Base-by-base conservation (phyloP, 2,113 vertebrate genomes). In the Myanophis thanlyinensis region DNA sequence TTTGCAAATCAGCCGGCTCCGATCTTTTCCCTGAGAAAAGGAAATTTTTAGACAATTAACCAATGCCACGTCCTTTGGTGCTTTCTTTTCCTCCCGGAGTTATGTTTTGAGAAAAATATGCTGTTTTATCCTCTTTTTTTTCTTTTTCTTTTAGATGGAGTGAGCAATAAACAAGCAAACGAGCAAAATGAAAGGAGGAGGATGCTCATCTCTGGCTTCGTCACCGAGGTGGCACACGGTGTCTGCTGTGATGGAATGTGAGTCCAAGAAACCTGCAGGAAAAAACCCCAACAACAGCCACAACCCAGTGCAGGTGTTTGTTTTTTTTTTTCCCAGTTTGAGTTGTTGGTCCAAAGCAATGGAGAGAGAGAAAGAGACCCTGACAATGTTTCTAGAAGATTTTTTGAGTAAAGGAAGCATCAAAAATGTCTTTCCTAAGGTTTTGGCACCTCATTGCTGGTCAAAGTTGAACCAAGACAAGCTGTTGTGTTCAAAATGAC, bases 281-380 rank as follows among this genome's bases (percentile, higher is more conserved):
- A 25, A 51, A 46, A n/a, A n/a, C n/a, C n/a, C n/a, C 2, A 5
- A 51, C 3, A 3, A 51, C 18, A n/a, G 1, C 5, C 2, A 22
- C 84, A 49, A 7, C 5, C 85, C 59, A 44, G 48, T 27, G 47
- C 30, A 87, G 62, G 1, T n/a, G n/a, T 10, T 56, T 56, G 12
- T 8, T 23, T 46, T 94, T 92, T 90, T 12, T 22, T 73, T 86
- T 91, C 80, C 80, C 40, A 5, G 87, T 88, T 87, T 67, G 30
- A 52, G 20, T 7, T 13, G n/a, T 47, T 5, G 0, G 3, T 59
- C 1, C n/a, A 47, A 18, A 87, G 4, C 3, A 2, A 1, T 0
- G 10, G 48, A 0, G 0, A 90, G 53, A 22, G 2, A 93, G 48
- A 0, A 0, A 90, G 53, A 22, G 2, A 93, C 1, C 67, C 4